These are phyloP conservation scores for Tetrax tetrax DNA, from an alignment of 2,113 vertebrate genomes.

Conservation along the genomic window DNA sequence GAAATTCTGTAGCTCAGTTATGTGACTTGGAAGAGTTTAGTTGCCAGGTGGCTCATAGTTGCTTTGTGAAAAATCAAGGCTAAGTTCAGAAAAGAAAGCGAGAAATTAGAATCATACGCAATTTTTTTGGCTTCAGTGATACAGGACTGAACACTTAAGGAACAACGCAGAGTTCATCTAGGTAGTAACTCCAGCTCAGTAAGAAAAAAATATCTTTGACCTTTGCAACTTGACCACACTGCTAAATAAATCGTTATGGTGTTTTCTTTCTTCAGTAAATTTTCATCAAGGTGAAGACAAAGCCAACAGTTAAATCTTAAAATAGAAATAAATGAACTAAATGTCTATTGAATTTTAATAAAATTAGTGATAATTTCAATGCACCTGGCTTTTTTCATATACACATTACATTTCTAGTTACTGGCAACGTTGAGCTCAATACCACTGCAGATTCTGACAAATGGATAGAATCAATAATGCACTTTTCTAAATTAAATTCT, in stretches of 20 bases:
- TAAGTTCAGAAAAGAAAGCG: not conserved
- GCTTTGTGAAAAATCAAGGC: not conserved
- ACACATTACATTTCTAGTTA: conserved; percentile 53
- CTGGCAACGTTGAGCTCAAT: conserved; percentile 43
- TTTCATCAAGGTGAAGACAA: conserved; percentile 48
- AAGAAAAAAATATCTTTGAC: not conserved
- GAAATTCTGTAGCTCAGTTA: not conserved
- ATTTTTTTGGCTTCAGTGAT: not conserved
- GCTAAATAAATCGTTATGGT: not conserved
- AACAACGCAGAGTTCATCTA: not conserved
- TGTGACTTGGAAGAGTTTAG: not conserved
- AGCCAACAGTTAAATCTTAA: conserved; percentile 27
- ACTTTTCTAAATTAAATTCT: conserved; percentile 63
- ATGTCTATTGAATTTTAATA: conserved; percentile 54
- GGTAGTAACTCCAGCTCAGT: not conserved
- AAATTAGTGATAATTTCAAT: conserved; percentile 42
- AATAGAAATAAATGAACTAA: conserved; percentile 52
- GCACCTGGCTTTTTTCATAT: conserved; percentile 63
- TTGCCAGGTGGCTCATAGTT: not conserved
- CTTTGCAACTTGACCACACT: not conserved
- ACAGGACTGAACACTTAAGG: not conserved
- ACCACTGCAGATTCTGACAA: conserved; percentile 42
- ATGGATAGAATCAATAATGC: conserved; percentile 53
- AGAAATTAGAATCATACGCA: not conserved
- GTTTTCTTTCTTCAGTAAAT: not conserved